Conservation (phyloP, 2,113 vertebrate species). For the Noctilio leporinus region DNA sequence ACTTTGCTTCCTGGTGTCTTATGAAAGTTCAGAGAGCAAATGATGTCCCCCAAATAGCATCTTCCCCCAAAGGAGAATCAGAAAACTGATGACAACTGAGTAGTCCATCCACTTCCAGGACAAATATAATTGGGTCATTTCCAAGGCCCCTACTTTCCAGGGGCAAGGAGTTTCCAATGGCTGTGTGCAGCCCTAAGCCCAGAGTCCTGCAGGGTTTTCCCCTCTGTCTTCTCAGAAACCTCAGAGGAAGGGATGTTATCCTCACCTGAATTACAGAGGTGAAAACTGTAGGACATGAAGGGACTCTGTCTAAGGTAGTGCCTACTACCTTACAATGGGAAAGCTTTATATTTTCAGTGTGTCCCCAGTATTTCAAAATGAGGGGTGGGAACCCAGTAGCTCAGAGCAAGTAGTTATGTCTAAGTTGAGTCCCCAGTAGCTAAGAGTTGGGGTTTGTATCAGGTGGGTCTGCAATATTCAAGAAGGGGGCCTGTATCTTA, state of each 20-base stretch:
- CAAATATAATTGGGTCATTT: background rate
- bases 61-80: background rate
- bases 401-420: background rate
- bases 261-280: background rate
- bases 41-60: background rate
- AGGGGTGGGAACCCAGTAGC: background rate
- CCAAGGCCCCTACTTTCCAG: background rate
- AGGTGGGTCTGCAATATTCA: background rate
- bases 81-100: background rate
- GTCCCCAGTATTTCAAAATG: background rate
- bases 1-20: background rate
- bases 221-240: background rate
- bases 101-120: background rate
- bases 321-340: background rate
- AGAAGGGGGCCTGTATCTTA: background rate
- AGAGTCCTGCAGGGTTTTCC: background rate
- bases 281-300: background rate
- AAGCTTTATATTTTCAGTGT: background rate
- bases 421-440: background rate
- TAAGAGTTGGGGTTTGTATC: background rate
- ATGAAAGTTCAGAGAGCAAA: background rate
- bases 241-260: background rate
- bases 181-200: background rate
- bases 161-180: background rate
- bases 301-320: background rate